A percentile compares a stretch with the other conserved stretches of the same genome.
phyloP scores from a whole-genome alignment of 2,113 vertebrate species.

The Cochlearius cochlearius region DNA sequence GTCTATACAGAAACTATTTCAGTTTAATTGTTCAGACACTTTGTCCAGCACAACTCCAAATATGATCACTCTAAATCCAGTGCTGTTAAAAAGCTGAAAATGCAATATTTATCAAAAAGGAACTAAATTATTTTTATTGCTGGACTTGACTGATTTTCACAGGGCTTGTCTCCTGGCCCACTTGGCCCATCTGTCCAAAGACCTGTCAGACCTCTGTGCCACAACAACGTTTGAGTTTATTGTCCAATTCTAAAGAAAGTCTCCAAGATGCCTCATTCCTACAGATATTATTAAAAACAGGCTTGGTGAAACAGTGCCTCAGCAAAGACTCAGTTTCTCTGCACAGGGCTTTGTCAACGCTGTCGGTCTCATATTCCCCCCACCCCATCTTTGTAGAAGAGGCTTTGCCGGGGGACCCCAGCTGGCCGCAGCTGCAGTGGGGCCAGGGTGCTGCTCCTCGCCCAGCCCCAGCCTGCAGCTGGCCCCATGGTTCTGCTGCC shows the following conservation, averaged over 20 bases:
- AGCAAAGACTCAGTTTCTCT: neutral
- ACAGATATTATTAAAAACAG: neutral
- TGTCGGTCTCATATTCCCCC: neutral
- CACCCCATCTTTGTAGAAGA: neutral
- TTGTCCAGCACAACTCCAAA: neutral
- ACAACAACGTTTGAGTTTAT: neutral
- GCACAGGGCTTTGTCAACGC: neutral
- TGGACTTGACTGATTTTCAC: neutral
- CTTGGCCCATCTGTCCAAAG: neutral
- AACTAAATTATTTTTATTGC: neutral
- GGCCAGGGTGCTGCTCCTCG: neutral
- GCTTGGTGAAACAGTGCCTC: neutral
- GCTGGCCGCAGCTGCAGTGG: neutral
- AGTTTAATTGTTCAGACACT: neutral
- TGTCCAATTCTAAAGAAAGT: neutral
- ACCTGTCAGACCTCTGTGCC: neutral
- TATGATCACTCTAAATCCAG: rapidly evolving
- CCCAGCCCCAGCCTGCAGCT: neutral
- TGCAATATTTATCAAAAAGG: neutral
- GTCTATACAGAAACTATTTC: neutral
- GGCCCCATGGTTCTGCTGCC: rapidly evolving
- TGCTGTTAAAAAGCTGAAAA: neutral
- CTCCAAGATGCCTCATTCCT: neutral
- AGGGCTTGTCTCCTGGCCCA: neutral
- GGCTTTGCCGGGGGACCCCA: neutral